Percentiles rank a stretch among this genome's conserved stretches.
These are phyloP conservation scores for Borostomias antarcticus DNA, from an alignment of 2,797 vertebrate species.

Conservation along the genomic window DNA sequence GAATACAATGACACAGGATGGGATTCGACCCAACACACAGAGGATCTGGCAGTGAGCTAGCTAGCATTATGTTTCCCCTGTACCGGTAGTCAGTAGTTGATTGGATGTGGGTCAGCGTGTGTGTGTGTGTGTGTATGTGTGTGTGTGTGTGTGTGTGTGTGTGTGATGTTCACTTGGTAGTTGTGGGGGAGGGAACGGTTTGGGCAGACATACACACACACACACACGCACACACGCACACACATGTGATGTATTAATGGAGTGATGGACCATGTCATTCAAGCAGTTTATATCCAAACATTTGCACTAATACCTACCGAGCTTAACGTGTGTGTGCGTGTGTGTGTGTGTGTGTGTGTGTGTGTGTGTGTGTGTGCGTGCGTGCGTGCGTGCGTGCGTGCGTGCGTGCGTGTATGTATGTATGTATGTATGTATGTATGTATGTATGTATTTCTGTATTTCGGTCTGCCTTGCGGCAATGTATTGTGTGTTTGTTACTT, in stretches of 20 bases:
- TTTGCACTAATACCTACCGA: too few species aligned
- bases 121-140: constrained; percentile 33
- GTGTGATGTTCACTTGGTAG: too few species aligned
- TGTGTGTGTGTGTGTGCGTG: constrained; percentile 2
- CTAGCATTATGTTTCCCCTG: too few species aligned
- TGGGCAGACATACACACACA: too few species aligned
- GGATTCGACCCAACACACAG: too few species aligned
- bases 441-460: neutral
- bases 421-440: neutral
- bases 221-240: neutral
- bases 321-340: constrained; percentile 21
- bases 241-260: too few species aligned
- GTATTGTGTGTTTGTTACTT: neutral
- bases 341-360: neutral
- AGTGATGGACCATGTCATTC: constrained; percentile 14
- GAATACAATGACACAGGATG: too few species aligned
- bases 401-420: neutral
- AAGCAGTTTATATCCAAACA: too few species aligned
- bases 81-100: too few species aligned
- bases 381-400: neutral
- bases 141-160: neutral
- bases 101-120: constrained; percentile 56
- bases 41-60: too few species aligned
- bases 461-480: too few species aligned
- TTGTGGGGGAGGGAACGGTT: too few species aligned